Evolutionary conservation across 1,140 invertebrate species (phyloP).

Genomic region (Hyles euphorbiae): DNA sequence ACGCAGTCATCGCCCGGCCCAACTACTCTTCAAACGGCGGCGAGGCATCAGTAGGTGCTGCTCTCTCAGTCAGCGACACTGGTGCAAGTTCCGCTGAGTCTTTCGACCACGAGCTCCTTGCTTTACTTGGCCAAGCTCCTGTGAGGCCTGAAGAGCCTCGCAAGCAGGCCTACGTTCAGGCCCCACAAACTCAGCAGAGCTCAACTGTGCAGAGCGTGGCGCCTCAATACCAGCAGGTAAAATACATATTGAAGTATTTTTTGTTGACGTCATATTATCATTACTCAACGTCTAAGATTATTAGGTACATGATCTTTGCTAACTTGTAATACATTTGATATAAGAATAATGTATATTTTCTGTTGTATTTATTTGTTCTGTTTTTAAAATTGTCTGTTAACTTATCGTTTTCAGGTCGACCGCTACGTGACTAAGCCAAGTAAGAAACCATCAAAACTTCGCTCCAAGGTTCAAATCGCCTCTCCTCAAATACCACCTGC

Average conservation of each 20-base stretch:
- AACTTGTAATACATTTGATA: no score
- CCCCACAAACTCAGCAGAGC: conserved; percentile 34
- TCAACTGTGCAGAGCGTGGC: conserved; percentile 35
- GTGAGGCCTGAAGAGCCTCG: conserved; percentile 31
- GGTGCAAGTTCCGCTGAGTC: conserved; percentile 32
- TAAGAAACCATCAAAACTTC: conserved; percentile 61
- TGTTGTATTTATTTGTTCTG: background rate
- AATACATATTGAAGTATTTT: background rate
- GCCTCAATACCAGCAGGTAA: conserved; percentile 55
- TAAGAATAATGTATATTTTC: background rate
- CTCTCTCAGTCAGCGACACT: conserved; percentile 56
- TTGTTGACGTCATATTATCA: no score
- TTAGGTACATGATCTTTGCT: no score
- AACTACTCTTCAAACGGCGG: conserved; percentile 53
- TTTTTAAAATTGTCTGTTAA: background rate
- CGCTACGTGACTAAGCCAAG: conserved; percentile 55
- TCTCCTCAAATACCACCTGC: conserved; percentile 42
- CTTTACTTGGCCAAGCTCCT: conserved; percentile 38
- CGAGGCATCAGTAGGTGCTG: conserved; percentile 63
- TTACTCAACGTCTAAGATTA: no score
- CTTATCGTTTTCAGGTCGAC: conserved; percentile 40
- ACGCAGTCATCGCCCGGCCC: conserved; percentile 58
- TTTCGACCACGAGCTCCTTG: conserved; percentile 52
- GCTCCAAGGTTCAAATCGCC: conserved; percentile 44
- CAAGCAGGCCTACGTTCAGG: conserved; percentile 38